Evolutionary conservation across 23 tunicate genomes (phyloP).

Genomic region (Corella eumyota): DNA sequence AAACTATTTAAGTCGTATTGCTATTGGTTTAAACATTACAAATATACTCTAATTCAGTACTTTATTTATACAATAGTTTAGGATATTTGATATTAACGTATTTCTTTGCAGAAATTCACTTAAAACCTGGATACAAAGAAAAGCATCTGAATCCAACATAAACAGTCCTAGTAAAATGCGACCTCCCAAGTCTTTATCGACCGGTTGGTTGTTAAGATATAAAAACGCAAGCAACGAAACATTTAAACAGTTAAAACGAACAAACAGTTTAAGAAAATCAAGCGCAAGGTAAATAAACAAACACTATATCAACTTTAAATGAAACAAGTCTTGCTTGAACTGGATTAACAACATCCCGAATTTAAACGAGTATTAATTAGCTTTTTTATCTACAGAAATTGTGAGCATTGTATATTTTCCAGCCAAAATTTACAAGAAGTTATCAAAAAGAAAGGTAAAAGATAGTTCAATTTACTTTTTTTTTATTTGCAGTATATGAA

Average conservation of each 20-base stretch:
- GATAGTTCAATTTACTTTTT: too few relatives aligned
- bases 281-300: constrained; percentile 1
- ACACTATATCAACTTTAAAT: neutral
- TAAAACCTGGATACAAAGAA: too few relatives aligned
- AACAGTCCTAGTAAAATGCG: neutral
- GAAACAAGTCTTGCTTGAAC: too few relatives aligned
- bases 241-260: constrained; percentile 8
- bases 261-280: constrained; percentile 9
- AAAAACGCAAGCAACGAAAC: constrained; percentile 8
- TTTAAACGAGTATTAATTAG: neutral
- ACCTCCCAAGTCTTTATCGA: constrained; percentile 16
- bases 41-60: too few relatives aligned
- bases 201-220: constrained; percentile 22
- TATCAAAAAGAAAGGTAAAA: constrained; percentile 40
- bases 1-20: too few relatives aligned
- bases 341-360: too few relatives aligned
- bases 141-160: too few relatives aligned
- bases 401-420: constrained; percentile 7
- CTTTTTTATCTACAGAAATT: constrained; percentile 8
- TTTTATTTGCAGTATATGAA: too few relatives aligned
- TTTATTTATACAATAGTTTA: too few relatives aligned
- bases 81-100: too few relatives aligned
- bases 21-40: too few relatives aligned
- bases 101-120: too few relatives aligned
- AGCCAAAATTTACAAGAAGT: constrained; percentile 12